Percentiles rank a stretch among this genome's conserved stretches.
Evolutionary conservation across 2,113 vertebrate species (phyloP).

Genomic region (Sinosuthora webbiana): DNA sequence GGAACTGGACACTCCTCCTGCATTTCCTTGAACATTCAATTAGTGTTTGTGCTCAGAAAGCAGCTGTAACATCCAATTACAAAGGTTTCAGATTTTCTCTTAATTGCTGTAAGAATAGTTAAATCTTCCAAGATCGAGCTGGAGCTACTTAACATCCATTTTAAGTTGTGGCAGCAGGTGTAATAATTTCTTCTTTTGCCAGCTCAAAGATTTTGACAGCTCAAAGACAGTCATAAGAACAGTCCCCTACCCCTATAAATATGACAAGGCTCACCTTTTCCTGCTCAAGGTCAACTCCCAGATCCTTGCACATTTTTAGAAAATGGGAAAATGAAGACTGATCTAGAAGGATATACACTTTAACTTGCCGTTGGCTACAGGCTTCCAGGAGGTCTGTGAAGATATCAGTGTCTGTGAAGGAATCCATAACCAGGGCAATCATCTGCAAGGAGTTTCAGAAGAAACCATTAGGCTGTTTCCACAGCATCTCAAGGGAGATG

Average conservation of each 20-base stretch:
- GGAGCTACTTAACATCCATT: neutral
- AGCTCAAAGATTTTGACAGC: neutral
- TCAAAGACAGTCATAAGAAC: neutral
- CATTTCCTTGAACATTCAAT: neutral
- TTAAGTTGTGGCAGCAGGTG: neutral
- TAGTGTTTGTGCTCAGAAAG: neutral
- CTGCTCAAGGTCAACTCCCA: constrained; percentile 81
- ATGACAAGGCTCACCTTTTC: constrained; percentile 78
- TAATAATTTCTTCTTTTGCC: neutral
- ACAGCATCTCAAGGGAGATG: neutral
- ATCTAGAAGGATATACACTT: constrained; percentile 92
- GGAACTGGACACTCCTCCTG: neutral
- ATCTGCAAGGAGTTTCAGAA: constrained; percentile 73
- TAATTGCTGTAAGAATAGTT: neutral
- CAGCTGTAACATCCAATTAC: neutral
- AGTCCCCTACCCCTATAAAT: neutral
- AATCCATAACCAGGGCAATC: constrained; percentile 94
- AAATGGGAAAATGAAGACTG: constrained; percentile 82
- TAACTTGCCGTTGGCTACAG: constrained; percentile 77
- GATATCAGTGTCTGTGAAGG: constrained; percentile 92
- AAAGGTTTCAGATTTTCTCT: neutral
- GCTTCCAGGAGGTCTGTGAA: constrained; percentile 92
- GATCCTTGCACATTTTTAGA: constrained; percentile 88
- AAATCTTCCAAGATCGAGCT: neutral
- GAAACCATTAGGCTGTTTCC: neutral